phyloP scores from a whole-genome alignment of 2,797 vertebrate species.

The Hemibagrus guttatus region DNA sequence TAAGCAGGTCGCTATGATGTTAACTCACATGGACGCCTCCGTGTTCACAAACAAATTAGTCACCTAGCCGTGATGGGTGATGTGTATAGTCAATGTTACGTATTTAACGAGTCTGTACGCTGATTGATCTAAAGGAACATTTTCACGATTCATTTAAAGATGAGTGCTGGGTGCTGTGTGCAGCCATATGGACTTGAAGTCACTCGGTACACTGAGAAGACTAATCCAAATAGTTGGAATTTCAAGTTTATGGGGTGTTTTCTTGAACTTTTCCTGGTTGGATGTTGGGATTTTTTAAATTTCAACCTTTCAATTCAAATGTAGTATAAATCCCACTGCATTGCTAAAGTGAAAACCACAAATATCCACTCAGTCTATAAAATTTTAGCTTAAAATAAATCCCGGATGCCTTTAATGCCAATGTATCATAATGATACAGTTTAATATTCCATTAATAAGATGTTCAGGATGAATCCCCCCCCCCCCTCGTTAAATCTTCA shows the following conservation, averaged over 20 bases:
- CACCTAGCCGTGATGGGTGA: background rate
- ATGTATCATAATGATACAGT: background rate
- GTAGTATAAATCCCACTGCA: background rate
- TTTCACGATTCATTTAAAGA: background rate
- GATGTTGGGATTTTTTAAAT: background rate
- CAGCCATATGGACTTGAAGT: background rate
- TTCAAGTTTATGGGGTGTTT: background rate
- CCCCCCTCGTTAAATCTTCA: background rate
- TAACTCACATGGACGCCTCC: no score
- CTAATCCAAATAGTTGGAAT: background rate
- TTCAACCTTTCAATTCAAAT: background rate
- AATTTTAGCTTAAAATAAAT: background rate
- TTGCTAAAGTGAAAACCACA: background rate
- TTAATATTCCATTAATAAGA: background rate
- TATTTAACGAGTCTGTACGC: background rate
- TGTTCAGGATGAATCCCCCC: background rate
- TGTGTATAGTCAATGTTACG: background rate
- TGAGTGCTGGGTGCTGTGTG: background rate
- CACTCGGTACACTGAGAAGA: background rate
- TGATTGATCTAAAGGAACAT: background rate
- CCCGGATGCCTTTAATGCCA: background rate
- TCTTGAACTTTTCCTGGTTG: background rate
- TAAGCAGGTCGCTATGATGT: no score
- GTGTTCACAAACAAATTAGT: background rate
- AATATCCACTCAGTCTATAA: background rate